Base-by-base conservation (phyloP, 2,888 invertebrate species). In the Drosophila crucigera region DNA sequence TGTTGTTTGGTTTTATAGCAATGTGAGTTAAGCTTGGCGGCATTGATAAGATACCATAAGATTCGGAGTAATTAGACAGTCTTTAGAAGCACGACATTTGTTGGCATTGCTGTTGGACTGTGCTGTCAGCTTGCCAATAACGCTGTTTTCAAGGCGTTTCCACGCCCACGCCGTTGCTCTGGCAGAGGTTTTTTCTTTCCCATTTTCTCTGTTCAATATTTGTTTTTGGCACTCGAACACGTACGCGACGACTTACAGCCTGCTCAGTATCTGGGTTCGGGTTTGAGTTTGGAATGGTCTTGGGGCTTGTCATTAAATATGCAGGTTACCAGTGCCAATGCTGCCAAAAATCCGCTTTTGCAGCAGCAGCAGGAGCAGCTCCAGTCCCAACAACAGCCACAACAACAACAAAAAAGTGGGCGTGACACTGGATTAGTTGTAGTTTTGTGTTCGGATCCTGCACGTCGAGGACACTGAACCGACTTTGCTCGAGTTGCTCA, bases 311-410 rank as follows among this genome's bases (percentile, higher is more conserved):
- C 91, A 91, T 91, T 91, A 91, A 89, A 88, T 85, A 91, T 91
- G 89, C 91, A 91, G 91, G 91, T 91, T 91, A 90, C 75, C 83
- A 90, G 91, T 84, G 85, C 83, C 84, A 91, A 83, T 80, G 89
- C 82, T 83, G 81, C 89, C 88, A 89, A 89, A 89, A 84, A 81
- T 81, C 82, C 82, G 82, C 82, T 81, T 55, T 41, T 68, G 54
- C 65, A 69, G 68, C 78, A 80, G 71, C 69, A 47, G 16, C 2
- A 47, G 16, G 11, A 22, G 43, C 43, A 43, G 43, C 70, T 78
- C 25, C 16, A 25, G 49, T 16, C 30, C 14, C 30, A 39, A 30
- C 28, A 55, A 19, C 25, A 31, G n/a, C n/a, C n/a, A 14, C 0
- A 6, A 37, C 25, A n/a, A 22, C 9, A 19, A 16, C 4, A n/a